Conservation (phyloP, 2,797 vertebrate species). For the Gadopsis marmoratus region DNA sequence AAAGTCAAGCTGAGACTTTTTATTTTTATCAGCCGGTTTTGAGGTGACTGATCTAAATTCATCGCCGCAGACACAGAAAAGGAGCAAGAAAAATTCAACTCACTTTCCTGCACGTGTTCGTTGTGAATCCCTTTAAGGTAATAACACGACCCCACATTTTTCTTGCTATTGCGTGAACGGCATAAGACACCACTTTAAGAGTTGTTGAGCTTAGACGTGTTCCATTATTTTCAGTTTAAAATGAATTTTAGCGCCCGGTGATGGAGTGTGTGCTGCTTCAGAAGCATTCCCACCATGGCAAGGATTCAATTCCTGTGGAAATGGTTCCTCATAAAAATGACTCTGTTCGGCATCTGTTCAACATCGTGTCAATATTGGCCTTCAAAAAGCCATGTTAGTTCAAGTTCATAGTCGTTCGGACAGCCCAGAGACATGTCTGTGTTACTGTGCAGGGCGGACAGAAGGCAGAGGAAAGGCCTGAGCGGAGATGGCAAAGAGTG, state of each 20-base stretch:
- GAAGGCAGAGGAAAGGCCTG: slow-evolving; percentile 30
- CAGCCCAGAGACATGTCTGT: slow-evolving; percentile 10
- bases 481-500: slow-evolving; percentile 46
- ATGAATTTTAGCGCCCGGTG: background rate
- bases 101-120: background rate
- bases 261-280: background rate
- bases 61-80: background rate
- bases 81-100: background rate
- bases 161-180: background rate
- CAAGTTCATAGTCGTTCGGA: background rate
- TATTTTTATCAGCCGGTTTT: background rate
- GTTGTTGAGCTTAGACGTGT: background rate
- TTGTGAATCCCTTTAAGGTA: background rate
- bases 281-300: background rate
- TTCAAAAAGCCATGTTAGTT: background rate
- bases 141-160: background rate
- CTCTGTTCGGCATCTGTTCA: background rate
- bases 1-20: background rate
- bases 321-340: background rate
- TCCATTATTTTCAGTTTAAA: background rate
- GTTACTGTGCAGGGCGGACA: slow-evolving; percentile 26
- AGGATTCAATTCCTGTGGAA: background rate
- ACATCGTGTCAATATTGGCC: background rate
- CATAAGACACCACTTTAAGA: background rate
- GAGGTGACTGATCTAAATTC: background rate